Evolutionary conservation across 2,797 vertebrate species (phyloP), one percentile per base, ranked within the genome.

Genomic region (Morelia viridis): DNA sequence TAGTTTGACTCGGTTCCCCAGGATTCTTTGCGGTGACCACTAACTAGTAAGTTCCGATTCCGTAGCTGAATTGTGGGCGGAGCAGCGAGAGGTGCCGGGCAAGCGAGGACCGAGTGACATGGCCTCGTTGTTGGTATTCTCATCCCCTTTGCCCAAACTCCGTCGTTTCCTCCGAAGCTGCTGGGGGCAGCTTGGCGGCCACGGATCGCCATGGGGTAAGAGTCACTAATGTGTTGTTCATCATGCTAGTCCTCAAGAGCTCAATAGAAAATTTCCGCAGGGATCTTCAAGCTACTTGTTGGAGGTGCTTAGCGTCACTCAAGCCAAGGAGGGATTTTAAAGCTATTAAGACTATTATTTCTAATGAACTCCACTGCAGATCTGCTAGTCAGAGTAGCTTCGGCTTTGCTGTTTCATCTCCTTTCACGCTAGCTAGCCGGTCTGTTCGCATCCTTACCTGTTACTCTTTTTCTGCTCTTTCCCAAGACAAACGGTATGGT

Each of bases 201-300:
- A 57, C 5, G 89, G 56, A 19, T 57, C 83, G 3, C 92, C 94
- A 0, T 97, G 95, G 95, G 97, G 97, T 98, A 94, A 58, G 97
- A 95, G 15, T 57, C 19, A 9, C 10, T 31, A 13, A 13, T 2
- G 28, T 41, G 31, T 31, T 35, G 86, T 24, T 11, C 60, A 13
- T 87, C 31, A 35, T 1, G 22, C 53, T 68, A 31, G 28, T n/a
- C 28, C 46, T 89, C 50, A 53, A 31, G 87, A 53, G 5, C 19
- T 89, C 64, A 19, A 19, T 22, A 5, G 86, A 17, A 60, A 41
- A 60, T 50, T 7, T 62, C 41, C 58, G 15, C 5, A 22, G 31
- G 22, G 5, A 76, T n/a, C 31, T 26, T 50, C 46, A 83, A 26
- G 22, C 22, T 31, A 83, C 22, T 50, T 9, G 46, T 22, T 26